phyloP scores from a whole-genome alignment of 2,797 vertebrate genomes.

The Menidia menidia region DNA sequence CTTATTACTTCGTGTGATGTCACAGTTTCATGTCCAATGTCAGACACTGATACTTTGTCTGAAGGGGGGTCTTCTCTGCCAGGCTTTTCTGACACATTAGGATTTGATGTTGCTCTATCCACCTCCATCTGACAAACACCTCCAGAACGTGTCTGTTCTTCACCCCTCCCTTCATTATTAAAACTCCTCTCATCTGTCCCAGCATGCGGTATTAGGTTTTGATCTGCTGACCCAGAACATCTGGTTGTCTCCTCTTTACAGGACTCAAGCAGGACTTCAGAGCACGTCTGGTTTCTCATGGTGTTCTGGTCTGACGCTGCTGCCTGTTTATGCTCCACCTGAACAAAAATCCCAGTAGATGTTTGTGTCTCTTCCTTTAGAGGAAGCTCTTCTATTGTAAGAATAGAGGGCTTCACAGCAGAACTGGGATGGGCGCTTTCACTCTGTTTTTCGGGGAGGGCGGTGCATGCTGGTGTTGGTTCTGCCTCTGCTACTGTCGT shows the following conservation, averaged over 20 bases:
- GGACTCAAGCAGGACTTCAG: conserved; percentile 41
- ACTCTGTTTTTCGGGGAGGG: neutral
- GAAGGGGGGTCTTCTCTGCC: conserved; percentile 11
- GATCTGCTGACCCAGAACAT: neutral
- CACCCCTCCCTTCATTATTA: neutral
- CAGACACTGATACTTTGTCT: neutral
- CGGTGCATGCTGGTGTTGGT: neutral
- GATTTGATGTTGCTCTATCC: conserved; percentile 2
- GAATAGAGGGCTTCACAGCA: neutral
- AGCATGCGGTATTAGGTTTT: neutral
- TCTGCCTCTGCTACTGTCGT: neutral
- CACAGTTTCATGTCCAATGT: neutral
- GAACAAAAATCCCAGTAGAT: neutral
- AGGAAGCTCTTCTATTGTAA: neutral
- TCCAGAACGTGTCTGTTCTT: neutral
- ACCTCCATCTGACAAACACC: neutral
- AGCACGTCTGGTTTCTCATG: conserved; percentile 19
- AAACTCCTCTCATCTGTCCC: conserved; percentile 3
- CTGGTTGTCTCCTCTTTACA: conserved; percentile 19
- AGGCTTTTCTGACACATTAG: conserved; percentile 18
- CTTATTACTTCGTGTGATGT: neutral
- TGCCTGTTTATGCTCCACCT: neutral
- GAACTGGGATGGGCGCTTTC: neutral
- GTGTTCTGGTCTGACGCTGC: conserved; percentile 4
- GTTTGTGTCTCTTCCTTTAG: conserved; percentile 17